phyloP scores from a whole-genome alignment of 2,888 invertebrate species.

The Stenichneumon culpator region DNA sequence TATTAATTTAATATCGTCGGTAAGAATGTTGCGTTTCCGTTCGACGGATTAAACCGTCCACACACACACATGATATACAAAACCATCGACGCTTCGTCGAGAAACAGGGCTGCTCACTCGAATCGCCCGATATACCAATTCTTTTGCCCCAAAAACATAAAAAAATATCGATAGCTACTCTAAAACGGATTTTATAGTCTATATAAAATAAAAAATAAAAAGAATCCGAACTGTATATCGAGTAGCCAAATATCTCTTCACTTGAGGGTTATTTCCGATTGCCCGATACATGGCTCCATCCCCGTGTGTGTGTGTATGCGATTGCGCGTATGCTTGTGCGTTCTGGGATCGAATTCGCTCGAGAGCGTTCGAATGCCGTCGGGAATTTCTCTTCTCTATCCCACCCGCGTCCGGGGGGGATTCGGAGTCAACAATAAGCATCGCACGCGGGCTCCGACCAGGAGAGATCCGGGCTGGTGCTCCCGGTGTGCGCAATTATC shows the following conservation, averaged over 20 bases:
- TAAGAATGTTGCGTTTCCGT: constrained; percentile 13
- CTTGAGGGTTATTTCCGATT: background rate
- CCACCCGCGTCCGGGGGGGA: constrained; percentile 41
- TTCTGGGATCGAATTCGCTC: constrained; percentile 64
- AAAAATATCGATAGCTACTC: background rate
- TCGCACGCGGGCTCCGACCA: constrained; percentile 39
- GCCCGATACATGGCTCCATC: background rate
- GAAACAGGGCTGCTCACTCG: background rate
- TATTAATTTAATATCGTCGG: constrained; percentile 41
- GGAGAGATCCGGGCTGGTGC: constrained; percentile 68
- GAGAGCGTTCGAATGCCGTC: constrained; percentile 64
- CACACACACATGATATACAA: background rate
- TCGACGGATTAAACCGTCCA: background rate
- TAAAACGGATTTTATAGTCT: constrained; percentile 19
- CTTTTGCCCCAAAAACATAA: background rate
- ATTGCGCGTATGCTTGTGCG: too few species aligned
- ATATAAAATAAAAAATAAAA: constrained; percentile 7
- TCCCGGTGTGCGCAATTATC: constrained; percentile 79
- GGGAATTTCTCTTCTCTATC: constrained; percentile 62
- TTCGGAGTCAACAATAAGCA: constrained; percentile 69
- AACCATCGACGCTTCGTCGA: background rate
- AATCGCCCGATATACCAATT: background rate
- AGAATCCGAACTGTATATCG: background rate
- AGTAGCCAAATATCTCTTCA: background rate
- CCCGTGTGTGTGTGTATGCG: background rate